Conservation (phyloP, 2,797 vertebrate genomes). For the Sebastes glaucus region DNA sequence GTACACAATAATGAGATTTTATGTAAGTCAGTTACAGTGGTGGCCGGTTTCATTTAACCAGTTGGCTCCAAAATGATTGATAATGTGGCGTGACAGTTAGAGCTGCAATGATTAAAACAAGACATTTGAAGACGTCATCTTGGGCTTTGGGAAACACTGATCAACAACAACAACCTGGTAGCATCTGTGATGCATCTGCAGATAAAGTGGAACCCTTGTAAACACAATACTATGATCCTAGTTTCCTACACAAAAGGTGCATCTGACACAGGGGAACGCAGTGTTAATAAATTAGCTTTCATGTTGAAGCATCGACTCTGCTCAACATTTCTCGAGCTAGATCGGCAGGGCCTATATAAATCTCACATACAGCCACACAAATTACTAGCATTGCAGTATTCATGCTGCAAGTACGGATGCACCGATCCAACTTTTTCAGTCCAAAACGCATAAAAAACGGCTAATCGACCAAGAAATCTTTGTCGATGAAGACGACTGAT, state of each 20-base stretch:
- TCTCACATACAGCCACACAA: background rate
- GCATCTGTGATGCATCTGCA: background rate
- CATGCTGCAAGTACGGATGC: no score
- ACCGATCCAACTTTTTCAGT: no score
- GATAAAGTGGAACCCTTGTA: background rate
- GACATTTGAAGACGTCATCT: no score
- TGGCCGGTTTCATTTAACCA: background rate
- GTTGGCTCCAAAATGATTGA: background rate
- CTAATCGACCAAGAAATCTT: no score
- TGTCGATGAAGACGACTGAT: rapidly evolving
- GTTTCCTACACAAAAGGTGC: background rate
- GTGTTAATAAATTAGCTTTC: no score
- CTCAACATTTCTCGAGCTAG: background rate
- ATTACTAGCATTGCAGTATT: no score
- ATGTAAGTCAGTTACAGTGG: background rate
- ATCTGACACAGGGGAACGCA: background rate
- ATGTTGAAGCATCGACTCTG: background rate
- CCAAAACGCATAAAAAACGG: no score
- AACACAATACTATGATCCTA: background rate
- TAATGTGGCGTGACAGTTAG: background rate
- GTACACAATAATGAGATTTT: background rate
- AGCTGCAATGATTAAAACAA: no score
- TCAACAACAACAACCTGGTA: background rate
- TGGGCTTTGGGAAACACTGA: no score
- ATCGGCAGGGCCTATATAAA: background rate